Percentiles rank a stretch among this genome's conserved stretches.
phyloP scores from a whole-genome alignment of 2,797 vertebrate genomes.

The Garrulus glandarius region DNA sequence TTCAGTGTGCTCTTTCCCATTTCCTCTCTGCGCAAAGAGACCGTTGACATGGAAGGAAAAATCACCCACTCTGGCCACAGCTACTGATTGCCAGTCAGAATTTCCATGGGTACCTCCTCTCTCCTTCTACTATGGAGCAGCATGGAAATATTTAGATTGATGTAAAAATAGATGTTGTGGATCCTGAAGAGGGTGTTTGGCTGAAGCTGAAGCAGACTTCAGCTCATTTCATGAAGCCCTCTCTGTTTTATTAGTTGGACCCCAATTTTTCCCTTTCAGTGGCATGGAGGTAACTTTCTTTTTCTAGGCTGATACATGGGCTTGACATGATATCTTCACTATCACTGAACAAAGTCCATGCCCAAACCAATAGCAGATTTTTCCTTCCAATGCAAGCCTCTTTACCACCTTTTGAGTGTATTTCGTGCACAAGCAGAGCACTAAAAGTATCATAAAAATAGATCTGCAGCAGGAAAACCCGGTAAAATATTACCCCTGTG shows the following conservation, averaged over 20 bases:
- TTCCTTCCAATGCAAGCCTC: neutral
- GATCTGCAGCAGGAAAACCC: neutral
- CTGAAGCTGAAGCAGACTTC: neutral
- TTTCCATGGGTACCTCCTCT: neutral
- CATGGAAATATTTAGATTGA: neutral
- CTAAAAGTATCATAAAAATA: neutral
- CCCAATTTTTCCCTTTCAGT: neutral
- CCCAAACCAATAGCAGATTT: neutral
- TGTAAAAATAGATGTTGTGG: neutral
- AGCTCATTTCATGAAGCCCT: neutral
- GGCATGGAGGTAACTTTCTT: neutral
- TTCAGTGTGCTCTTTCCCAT: neutral
- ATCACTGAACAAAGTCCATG: neutral
- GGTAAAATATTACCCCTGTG: neutral
- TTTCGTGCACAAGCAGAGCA: neutral
- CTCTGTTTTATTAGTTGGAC: neutral
- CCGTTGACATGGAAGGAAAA: neutral
- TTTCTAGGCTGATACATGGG: neutral
- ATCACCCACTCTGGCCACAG: fast-evolving
- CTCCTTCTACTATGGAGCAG: neutral
- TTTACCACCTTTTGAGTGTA: neutral
- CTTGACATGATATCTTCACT: neutral
- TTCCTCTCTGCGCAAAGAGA: neutral
- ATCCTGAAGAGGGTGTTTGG: neutral
- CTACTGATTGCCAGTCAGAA: neutral